Conservation (phyloP, 2,797 vertebrate genomes). For the Halcyon chelicuti region DNA sequence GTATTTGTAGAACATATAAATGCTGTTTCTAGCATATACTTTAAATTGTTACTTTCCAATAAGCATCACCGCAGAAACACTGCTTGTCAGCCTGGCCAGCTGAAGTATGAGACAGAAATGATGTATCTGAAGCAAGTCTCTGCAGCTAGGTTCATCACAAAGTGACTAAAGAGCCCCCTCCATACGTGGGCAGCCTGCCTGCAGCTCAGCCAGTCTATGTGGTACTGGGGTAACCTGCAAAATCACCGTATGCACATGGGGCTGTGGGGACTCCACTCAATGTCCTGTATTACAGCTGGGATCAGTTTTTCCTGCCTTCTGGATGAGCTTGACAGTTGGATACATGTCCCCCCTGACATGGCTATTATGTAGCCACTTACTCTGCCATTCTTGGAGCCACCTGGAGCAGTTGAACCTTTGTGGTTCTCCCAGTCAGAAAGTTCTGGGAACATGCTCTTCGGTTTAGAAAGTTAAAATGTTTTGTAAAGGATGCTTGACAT, state of each 20-base stretch:
- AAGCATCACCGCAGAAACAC: not conserved
- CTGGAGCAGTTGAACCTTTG: not conserved
- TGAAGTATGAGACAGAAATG: not conserved
- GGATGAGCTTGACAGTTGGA: not conserved
- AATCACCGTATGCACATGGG: not conserved
- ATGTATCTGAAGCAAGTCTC: not conserved
- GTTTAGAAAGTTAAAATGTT: not conserved
- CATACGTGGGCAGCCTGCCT: not conserved
- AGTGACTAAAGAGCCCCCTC: not conserved
- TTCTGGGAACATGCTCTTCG: not conserved
- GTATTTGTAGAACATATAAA: not conserved
- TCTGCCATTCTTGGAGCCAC: not conserved
- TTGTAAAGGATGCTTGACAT: not conserved
- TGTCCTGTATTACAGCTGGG: not conserved
- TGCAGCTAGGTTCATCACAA: not conserved
- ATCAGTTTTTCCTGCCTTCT: not conserved
- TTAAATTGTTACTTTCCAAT: not conserved
- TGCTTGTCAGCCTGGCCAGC: not conserved
- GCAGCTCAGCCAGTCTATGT: not conserved
- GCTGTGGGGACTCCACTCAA: not conserved
- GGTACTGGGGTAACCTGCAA: not conserved
- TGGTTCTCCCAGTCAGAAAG: not conserved
- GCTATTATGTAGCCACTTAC: not conserved
- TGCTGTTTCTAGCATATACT: not conserved
- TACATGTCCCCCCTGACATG: rapidly evolving